phyloP scores from a whole-genome alignment of 1,140 invertebrate species.

The Anastrepha obliqua region DNA sequence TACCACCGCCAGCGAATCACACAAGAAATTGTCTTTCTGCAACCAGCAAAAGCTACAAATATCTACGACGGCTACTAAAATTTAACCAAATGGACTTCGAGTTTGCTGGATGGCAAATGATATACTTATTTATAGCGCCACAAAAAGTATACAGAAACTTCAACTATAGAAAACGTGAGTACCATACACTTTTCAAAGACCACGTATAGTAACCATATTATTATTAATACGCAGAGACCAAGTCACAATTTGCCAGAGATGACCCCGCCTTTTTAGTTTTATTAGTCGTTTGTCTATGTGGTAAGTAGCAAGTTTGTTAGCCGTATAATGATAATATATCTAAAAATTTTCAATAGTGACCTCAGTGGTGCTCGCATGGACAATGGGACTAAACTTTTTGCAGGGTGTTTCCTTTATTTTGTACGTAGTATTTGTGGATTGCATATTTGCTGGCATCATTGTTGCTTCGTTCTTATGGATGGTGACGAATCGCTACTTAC shows the following conservation, averaged over 20 bases:
- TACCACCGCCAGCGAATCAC: conserved; percentile 79
- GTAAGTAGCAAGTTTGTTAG: conserved; percentile 77
- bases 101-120: conserved; percentile 99
- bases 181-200: background rate
- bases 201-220: background rate
- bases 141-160: conserved; percentile 99
- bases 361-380: conserved; percentile 91
- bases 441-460: conserved; percentile 89
- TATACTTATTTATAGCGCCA: conserved; percentile 95
- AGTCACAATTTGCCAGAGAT: conserved; percentile 98
- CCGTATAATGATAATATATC: background rate
- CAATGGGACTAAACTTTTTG: conserved; percentile 83
- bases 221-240: conserved; percentile 87
- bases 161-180: conserved; percentile 97
- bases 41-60: conserved; percentile 94
- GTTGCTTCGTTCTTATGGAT: conserved; percentile 95
- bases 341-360: conserved; percentile 80
- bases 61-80: conserved; percentile 91
- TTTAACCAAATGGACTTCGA: conserved; percentile 99
- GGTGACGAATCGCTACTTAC: conserved; percentile 88
- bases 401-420: conserved; percentile 91
- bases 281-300: conserved; percentile 88
- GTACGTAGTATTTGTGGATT: conserved; percentile 96
- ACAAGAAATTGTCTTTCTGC: conserved; percentile 86
- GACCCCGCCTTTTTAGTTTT: conserved; percentile 99